phyloP scores from a whole-genome alignment of 2,113 vertebrate species.

The Polyodon spathula region DNA sequence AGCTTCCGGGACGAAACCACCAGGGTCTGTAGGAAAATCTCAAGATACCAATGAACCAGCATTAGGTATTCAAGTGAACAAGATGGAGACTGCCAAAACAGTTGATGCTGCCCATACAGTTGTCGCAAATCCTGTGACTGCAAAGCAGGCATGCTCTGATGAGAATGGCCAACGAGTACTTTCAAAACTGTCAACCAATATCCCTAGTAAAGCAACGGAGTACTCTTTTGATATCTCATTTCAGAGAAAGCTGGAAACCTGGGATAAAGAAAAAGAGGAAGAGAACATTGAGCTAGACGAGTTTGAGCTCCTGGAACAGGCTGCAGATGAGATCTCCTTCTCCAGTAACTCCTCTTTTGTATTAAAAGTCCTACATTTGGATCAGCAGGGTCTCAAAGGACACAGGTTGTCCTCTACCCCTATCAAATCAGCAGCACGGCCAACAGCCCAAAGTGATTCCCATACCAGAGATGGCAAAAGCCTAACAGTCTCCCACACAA shows the following conservation, averaged over 20 bases:
- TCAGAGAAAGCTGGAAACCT: slow-evolving; percentile 65
- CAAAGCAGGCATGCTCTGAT: not conserved
- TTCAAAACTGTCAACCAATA: slow-evolving; percentile 6
- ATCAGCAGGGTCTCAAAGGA: slow-evolving; percentile 45
- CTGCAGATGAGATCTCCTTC: slow-evolving; percentile 89
- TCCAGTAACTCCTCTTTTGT: slow-evolving; percentile 94
- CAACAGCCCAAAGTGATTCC: not conserved
- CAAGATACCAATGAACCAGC: not conserved
- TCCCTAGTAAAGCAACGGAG: slow-evolving; percentile 29
- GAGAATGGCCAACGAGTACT: not conserved
- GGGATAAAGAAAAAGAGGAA: slow-evolving; percentile 67
- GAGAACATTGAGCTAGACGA: slow-evolving; percentile 85
- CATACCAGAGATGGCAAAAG: not conserved
- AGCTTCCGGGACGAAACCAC: slow-evolving; percentile 12
- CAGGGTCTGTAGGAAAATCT: not conserved
- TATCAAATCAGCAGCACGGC: slow-evolving; percentile 54
- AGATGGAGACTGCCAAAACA: slow-evolving; percentile 6
- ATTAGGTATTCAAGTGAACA: not conserved
- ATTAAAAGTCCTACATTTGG: slow-evolving; percentile 70
- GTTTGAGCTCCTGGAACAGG: slow-evolving; percentile 88
- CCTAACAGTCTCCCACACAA: slow-evolving; percentile 3
- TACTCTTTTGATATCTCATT: slow-evolving; percentile 74
- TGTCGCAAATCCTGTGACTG: not conserved
- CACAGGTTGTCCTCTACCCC: slow-evolving; percentile 85
- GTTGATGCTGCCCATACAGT: slow-evolving; percentile 20